Evolutionary conservation across 2,113 vertebrate species (phyloP).

Genomic region (Opisthocomus hoazin): DNA sequence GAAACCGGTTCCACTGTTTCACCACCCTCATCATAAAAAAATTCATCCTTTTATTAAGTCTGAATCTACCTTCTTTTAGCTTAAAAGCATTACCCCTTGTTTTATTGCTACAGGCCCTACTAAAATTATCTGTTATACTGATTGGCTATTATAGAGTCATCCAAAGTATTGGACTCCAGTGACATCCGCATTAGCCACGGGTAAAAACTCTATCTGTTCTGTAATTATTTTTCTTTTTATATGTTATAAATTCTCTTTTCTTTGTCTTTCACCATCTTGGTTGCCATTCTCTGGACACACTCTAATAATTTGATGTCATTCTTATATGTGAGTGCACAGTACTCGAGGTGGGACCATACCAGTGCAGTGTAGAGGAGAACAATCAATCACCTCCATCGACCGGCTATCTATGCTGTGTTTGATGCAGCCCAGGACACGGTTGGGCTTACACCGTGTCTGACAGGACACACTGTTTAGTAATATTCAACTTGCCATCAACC

Average conservation of each 20-base stretch:
- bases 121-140: neutral
- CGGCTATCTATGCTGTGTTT: too few species aligned
- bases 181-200: neutral
- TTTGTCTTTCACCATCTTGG: neutral
- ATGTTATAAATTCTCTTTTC: neutral
- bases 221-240: neutral
- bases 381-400: too few species aligned
- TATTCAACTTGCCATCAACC: too few species aligned
- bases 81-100: neutral
- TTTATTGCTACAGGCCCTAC: too few species aligned
- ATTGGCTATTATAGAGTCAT: neutral
- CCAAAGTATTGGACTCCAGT: neutral
- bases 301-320: too few species aligned
- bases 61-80: neutral
- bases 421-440: too few species aligned
- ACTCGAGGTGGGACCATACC: too few species aligned
- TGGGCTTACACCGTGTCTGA: too few species aligned
- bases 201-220: neutral
- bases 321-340: too few species aligned
- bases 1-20: neutral
- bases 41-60: neutral
- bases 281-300: too few species aligned
- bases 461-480: too few species aligned
- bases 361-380: too few species aligned
- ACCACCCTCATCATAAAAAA: neutral